phyloP scores from a whole-genome alignment of 2,797 vertebrate genomes.

The Mareca strepera region DNA sequence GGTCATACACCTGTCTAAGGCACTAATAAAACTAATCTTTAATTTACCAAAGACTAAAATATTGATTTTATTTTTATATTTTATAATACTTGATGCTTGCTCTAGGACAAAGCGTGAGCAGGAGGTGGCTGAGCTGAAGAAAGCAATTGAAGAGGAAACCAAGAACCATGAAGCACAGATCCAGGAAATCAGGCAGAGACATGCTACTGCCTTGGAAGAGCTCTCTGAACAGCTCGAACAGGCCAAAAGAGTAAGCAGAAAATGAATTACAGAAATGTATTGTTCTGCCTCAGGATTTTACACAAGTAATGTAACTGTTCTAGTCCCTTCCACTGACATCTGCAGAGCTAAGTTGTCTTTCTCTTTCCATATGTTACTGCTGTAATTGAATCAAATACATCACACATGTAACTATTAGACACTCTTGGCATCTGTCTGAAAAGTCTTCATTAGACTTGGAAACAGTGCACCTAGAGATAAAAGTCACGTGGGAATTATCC shows the following conservation, averaged over 20 bases:
- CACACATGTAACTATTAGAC: rapidly evolving
- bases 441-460: not conserved
- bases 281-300: not conserved
- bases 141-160: conserved; percentile 94
- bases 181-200: conserved; percentile 95
- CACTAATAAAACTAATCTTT: not conserved
- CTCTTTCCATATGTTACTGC: rapidly evolving
- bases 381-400: not conserved
- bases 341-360: not conserved
- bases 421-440: not conserved
- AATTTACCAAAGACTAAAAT: not conserved
- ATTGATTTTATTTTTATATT: not conserved
- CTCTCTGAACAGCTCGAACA: conserved; percentile 95
- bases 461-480: not conserved
- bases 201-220: conserved; percentile 89
- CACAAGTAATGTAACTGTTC: rapidly evolving
- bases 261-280: not conserved
- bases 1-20: not conserved
- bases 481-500: not conserved
- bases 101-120: conserved; percentile 93
- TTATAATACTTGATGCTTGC: not conserved
- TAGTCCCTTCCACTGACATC: not conserved
- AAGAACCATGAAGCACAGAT: conserved; percentile 95
- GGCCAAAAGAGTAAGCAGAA: conserved; percentile 89
- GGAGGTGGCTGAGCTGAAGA: conserved; percentile 96